These are phyloP conservation scores for Andrena flavipes DNA, from an alignment of 2,888 invertebrate genomes.

Conservation along the genomic window DNA sequence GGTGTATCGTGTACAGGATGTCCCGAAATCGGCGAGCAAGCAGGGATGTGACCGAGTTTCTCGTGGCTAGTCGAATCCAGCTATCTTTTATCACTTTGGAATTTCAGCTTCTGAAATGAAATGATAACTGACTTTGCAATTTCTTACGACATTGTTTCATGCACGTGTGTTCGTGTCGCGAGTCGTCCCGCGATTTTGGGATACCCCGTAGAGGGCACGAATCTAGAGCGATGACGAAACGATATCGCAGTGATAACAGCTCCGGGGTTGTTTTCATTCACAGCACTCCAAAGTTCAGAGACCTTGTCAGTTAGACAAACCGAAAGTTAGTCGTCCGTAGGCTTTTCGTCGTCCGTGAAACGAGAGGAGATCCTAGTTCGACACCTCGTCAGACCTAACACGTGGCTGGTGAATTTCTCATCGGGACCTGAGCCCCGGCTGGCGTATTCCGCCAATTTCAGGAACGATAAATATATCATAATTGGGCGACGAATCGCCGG, in stretches of 20 bases:
- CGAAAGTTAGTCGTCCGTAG: conserved; percentile 51
- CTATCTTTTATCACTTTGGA: no score
- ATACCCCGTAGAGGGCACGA: conserved; percentile 37
- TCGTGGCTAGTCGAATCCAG: no score
- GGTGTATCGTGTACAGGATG: conserved; percentile 6
- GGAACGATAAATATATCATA: no score
- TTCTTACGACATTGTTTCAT: no score
- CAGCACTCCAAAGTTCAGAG: conserved; percentile 43
- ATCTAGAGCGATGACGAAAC: conserved; percentile 53
- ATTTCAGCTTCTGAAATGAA: no score
- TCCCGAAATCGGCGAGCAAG: no score
- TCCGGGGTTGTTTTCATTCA: conserved; percentile 62
- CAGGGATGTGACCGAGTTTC: no score
- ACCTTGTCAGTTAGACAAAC: conserved; percentile 55
- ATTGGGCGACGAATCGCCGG: background rate
- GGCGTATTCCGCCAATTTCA: background rate
- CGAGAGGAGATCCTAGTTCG: conserved; percentile 17
- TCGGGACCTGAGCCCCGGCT: background rate
- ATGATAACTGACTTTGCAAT: no score
- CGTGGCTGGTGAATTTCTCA: conserved; percentile 27
- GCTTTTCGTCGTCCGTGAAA: conserved; percentile 21
- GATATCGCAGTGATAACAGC: conserved; percentile 69
- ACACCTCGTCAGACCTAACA: conserved; percentile 16
- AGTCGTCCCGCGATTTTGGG: no score
- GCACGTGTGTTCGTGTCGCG: no score